These are phyloP conservation scores for Montipora capitata DNA, from an alignment of 92 coral and sea anemone genomes.

Conservation along the genomic window DNA sequence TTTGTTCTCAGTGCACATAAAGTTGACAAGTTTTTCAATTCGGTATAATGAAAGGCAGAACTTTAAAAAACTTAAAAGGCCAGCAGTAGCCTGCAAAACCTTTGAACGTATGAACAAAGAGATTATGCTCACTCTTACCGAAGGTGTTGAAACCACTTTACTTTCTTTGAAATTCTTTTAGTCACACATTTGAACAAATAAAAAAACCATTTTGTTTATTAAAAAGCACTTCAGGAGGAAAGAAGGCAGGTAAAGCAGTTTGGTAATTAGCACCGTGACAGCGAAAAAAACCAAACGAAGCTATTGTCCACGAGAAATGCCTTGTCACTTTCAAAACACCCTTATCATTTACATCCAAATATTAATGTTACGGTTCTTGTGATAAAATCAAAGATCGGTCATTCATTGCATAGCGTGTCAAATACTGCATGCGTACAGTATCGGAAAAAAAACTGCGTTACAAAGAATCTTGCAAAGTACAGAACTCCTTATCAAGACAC, in stretches of 20 bases:
- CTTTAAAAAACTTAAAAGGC: not conserved
- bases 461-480: not conserved
- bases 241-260: not conserved
- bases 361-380: not conserved
- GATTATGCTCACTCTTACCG: not conserved
- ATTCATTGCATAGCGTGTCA: constrained; percentile 14
- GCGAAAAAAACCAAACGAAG: not conserved
- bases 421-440: not conserved
- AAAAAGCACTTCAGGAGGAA: not conserved
- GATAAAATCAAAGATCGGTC: not conserved
- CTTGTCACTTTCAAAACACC: not conserved
- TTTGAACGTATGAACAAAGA: not conserved
- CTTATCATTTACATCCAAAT: constrained; percentile 10
- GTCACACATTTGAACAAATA: not conserved
- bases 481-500: not conserved
- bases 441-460: too few relatives aligned
- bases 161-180: not conserved
- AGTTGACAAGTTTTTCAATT: too few relatives aligned
- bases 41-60: too few relatives aligned
- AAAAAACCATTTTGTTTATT: not conserved
- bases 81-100: not conserved
- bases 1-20: too few relatives aligned
- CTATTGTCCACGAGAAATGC: not conserved
- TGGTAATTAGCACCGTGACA: not conserved
- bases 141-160: not conserved